phyloP scores from a whole-genome alignment of 2,797 vertebrate genomes.

The Delichon dasypus region DNA sequence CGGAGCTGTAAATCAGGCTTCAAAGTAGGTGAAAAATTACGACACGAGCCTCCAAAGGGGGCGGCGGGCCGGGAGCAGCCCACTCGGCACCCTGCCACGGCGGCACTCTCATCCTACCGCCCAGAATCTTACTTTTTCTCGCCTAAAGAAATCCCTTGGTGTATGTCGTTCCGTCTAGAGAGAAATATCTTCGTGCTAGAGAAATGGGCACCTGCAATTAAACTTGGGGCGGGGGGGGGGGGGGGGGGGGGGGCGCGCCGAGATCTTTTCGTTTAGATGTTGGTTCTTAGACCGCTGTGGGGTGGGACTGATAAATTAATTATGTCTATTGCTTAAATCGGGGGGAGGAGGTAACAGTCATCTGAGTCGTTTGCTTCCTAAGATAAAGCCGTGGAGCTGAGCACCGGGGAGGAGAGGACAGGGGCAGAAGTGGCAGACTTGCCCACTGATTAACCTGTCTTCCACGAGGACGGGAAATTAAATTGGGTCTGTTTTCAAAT shows the following conservation, averaged over 20 bases:
- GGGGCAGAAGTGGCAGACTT: slow-evolving; percentile 25
- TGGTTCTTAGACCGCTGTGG: background rate
- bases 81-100: accelerated
- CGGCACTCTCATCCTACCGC: accelerated
- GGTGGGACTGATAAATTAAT: background rate
- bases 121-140: background rate
- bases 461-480: background rate
- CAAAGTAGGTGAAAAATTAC: background rate
- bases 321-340: background rate
- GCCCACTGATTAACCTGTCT: background rate
- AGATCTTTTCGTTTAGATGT: background rate
- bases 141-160: no score
- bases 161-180: accelerated
- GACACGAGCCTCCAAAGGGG: background rate
- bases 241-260: accelerated
- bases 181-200: background rate
- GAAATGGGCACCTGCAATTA: background rate
- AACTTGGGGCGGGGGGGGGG: accelerated
- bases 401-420: background rate
- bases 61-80: background rate
- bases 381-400: slow-evolving; percentile 4
- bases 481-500: background rate
- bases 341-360: background rate
- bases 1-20: background rate
- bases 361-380: background rate